Base-by-base conservation (phyloP, 2,113 vertebrate genomes). In the Neodontobutis hainanensis region DNA sequence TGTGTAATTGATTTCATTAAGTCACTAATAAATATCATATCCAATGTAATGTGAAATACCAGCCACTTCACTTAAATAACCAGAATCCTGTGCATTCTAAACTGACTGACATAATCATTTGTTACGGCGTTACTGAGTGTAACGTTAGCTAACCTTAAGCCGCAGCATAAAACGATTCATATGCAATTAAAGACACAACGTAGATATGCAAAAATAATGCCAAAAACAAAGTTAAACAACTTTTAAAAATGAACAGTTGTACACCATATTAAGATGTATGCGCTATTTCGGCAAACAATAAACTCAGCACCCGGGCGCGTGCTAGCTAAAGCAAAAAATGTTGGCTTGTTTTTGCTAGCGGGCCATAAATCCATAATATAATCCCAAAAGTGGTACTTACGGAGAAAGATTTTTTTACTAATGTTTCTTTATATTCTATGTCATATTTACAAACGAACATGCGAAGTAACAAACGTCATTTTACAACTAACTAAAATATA, bases 291-390 rank as follows among this genome's bases (percentile, higher is more conserved):
- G 2, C 4, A 53, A 66, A 70, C 80, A 81, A 4, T 68, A 65
- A 4, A 4, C 5, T 44, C 40, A 3, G 15, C 5, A 61, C 56
- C 77, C 9, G 53, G 50, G 61, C 43, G 88, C 63, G 61, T 80
- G 81, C 81, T 82, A 85, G 53, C 53, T 14, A 16, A 58, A 44
- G 71, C 68, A 79, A 77, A 61, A 5, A n/a, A 34, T 38, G 53
- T 74, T 89, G 90, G 86, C 86, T 73, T 82, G 67, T 61, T 78
- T 60, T 43, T 68, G 74, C 82, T 88, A 87, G 46, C 66, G 80
- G 82, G 79, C 81, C 80, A 83, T 65, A 83, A 73, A 80, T 40
- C 77, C 34, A 80, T 79, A 65, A 38, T 55, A 73, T 59, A 43
- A 75, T 10, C 36, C 69, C 35, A 40, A 27, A 10, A 0, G 11